Evolutionary conservation across 2,888 invertebrate genomes (phyloP).

Genomic region (Euplexia lucipara): DNA sequence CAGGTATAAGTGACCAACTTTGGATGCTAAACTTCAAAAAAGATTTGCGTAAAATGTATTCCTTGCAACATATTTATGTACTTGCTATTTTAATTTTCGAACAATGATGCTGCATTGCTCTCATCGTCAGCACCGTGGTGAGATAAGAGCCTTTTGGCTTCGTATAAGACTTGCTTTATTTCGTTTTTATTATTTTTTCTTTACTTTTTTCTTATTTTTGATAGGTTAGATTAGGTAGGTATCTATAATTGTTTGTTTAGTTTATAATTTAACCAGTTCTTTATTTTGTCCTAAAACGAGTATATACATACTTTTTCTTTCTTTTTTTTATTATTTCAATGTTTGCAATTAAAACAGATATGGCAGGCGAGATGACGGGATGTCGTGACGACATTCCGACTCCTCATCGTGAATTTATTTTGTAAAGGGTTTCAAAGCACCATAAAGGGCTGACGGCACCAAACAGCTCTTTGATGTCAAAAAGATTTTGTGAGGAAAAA

Average conservation of each 20-base stretch:
- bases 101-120: too few species aligned
- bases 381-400: constrained; percentile 28
- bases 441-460: constrained; percentile 38
- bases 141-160: constrained; percentile 2
- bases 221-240: too few species aligned
- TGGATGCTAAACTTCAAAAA: constrained; percentile 26
- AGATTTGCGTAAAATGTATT: constrained; percentile 41
- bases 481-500: constrained; percentile 45
- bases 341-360: constrained; percentile 31
- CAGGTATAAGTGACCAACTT: constrained; percentile 53
- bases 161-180: too few species aligned
- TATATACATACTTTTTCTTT: not conserved
- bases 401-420: constrained; percentile 38
- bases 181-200: too few species aligned
- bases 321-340: not conserved
- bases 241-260: too few species aligned
- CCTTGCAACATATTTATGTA: too few species aligned
- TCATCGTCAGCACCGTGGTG: too few species aligned
- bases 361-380: not conserved
- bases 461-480: constrained; percentile 50
- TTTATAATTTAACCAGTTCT: too few species aligned
- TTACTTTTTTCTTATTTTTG: too few species aligned
- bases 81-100: too few species aligned
- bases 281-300: too few species aligned
- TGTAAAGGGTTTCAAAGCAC: constrained; percentile 40